phyloP scores from a whole-genome alignment of 1,140 invertebrate genomes.

The Drosophila auraria region DNA sequence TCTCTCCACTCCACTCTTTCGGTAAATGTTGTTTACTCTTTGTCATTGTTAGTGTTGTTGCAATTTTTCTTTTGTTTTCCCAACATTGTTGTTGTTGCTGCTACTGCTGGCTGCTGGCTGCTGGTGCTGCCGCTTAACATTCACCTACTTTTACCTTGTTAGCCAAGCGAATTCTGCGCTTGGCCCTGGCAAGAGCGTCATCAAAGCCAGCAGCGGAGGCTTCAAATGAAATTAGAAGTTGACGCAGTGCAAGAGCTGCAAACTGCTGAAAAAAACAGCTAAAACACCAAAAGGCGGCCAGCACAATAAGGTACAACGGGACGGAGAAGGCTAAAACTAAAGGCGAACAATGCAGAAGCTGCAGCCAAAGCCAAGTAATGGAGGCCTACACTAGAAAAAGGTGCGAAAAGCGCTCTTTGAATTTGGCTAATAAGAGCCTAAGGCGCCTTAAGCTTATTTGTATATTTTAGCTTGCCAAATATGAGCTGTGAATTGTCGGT shows the following conservation, averaged over 20 bases:
- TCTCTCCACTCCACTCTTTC: conserved; percentile 34
- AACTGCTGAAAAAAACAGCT: conserved; percentile 21
- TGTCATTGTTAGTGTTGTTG: conserved; percentile 75
- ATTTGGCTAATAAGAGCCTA: neutral
- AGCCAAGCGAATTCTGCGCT: conserved; percentile 59
- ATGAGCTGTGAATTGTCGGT: too few species aligned
- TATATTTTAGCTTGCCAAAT: neutral
- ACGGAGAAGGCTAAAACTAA: conserved; percentile 31
- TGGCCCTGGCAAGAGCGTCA: conserved; percentile 72
- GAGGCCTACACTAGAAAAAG: conserved; percentile 12
- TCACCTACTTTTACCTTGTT: conserved; percentile 83
- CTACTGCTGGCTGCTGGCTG: conserved; percentile 4
- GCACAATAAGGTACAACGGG: conserved; percentile 56
- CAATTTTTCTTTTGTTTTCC: conserved; percentile 73
- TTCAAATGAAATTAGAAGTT: conserved; percentile 82
- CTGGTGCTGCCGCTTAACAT: conserved; percentile 68
- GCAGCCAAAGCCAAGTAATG: conserved; percentile 37
- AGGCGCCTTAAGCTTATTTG: neutral
- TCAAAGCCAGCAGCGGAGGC: conserved; percentile 67
- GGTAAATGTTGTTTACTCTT: conserved; percentile 82
- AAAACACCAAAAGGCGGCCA: conserved; percentile 33
- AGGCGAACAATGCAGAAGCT: conserved; percentile 65
- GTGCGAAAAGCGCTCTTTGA: neutral
- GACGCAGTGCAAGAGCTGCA: conserved; percentile 63
- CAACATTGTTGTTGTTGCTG: conserved; percentile 61